Evolutionary conservation across 2,113 vertebrate species (phyloP), one percentile per base, ranked within the genome.

Genomic region (Corythornis cristatus): DNA sequence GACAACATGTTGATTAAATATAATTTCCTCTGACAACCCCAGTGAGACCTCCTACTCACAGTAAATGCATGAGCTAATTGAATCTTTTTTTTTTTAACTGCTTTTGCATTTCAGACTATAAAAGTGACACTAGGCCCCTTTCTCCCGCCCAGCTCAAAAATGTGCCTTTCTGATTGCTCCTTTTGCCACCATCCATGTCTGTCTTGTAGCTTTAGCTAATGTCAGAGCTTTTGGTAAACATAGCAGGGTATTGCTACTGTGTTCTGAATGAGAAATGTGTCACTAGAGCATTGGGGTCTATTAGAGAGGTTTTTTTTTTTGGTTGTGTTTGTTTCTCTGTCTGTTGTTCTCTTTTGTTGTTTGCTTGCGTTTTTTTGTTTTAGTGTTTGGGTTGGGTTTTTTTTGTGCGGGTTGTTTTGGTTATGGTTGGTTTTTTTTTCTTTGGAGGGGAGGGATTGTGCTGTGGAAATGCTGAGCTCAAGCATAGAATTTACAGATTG

Each of bases 1-100:
- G 91, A 94, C 70, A 90, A 68, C 25, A 23, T 92, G 50, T 83
- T 96, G 79, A 84, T 96, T 77, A 92, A 96, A 95, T 93, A 91
- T 31, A 57, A 81, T 94, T 97, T 96, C 89, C 89, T 89, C 71
- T 96, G 93, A 97, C 81, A 60, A 79, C 50, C 40, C 80, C 74
- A 71, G 1, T 93, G 93, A 92, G 95, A 83, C 72, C 66, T 77
- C 78, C 86, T 76, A 95, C 92, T 93, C 26, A 54, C 29, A 62
- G 81, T 86, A 89, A 91, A 54, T 51, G 58, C 37, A 81, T 91
- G 88, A 97, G 62, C 64, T 96, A 95, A 94, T 66, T 89, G 51
- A 86, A 92, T 92, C 46, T 75, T 76, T 50, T 83, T 87, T 87
- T 33, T 61, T 66, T 65, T 43, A 94, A 46, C 33, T 91, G 53